Percentiles rank a stretch among this genome's conserved stretches.
Evolutionary conservation across 2,113 vertebrate species (phyloP).

Genomic region (Sylvia atricapilla): DNA sequence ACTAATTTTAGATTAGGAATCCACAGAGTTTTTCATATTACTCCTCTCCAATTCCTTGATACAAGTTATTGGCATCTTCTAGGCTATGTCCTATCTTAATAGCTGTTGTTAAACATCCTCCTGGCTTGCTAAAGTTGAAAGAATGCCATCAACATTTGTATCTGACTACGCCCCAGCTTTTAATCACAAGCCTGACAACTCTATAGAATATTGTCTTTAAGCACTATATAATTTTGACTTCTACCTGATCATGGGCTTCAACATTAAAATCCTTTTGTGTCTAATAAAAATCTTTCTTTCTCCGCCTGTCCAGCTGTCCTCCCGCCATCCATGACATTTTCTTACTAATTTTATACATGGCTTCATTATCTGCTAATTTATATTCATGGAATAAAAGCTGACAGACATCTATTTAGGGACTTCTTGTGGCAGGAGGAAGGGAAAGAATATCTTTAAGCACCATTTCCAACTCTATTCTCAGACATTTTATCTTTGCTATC

Average conservation of each 20-base stretch:
- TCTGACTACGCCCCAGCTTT: not conserved
- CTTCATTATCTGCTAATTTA: slow-evolving; percentile 50
- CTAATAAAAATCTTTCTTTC: not conserved
- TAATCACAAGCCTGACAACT: not conserved
- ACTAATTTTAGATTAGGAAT: not conserved
- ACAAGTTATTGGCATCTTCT: not conserved
- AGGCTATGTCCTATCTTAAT: not conserved
- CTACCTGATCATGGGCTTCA: not conserved
- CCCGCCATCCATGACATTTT: not conserved
- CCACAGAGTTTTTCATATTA: not conserved
- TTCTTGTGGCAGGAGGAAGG: not conserved
- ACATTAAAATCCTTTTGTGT: not conserved
- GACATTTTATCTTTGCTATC: not conserved
- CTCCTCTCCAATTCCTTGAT: not conserved
- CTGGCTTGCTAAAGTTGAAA: not conserved
- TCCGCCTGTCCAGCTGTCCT: not conserved
- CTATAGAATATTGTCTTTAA: not conserved
- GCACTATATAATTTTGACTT: not conserved
- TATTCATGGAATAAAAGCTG: slow-evolving; percentile 42
- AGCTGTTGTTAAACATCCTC: not conserved
- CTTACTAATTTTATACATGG: slow-evolving; percentile 26
- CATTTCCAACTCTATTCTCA: not conserved
- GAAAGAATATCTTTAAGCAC: not conserved
- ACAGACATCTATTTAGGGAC: slow-evolving; percentile 28
- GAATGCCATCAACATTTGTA: not conserved